A percentile compares a stretch with the other conserved stretches of the same genome.
Evolutionary conservation across 30 jellyfish, hydroid and myxozoan species (phyloP).

Genomic region (Pseudorhiza aurosa): DNA sequence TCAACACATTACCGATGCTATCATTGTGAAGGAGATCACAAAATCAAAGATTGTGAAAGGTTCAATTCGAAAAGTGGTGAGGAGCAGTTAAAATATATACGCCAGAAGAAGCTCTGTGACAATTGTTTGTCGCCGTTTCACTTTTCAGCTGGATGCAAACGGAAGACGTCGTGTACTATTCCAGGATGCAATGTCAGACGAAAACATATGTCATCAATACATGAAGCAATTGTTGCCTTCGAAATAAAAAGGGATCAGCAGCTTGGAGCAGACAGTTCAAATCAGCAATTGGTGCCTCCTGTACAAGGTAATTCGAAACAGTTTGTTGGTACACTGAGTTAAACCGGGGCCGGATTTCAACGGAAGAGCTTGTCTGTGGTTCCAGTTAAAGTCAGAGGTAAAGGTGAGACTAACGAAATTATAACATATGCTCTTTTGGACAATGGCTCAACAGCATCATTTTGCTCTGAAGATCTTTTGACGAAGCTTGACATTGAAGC

Average conservation of each 20-base stretch:
- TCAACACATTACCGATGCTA: conserved; percentile 25
- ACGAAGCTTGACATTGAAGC: conserved; percentile 33
- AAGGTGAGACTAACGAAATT: conserved; percentile 6
- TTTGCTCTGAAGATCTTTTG: conserved; percentile 56
- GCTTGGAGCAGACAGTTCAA: conserved; percentile 18
- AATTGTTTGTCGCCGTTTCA: conserved; percentile 37
- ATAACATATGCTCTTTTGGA: conserved; percentile 54
- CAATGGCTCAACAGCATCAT: conserved; percentile 65
- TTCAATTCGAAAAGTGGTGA: conserved; percentile 15
- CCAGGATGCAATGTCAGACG: conserved; percentile 34
- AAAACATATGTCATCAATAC: conserved; percentile 21
- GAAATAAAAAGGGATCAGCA: conserved; percentile 31
- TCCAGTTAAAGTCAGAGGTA: conserved; percentile 24
- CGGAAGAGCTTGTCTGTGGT: conserved; percentile 25
- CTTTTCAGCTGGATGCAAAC: conserved; percentile 52
- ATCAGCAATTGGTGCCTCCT: conserved; percentile 7
- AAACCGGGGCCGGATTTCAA: conserved; percentile 50
- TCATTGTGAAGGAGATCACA: conserved; percentile 46
- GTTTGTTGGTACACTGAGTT: conserved; percentile 30
- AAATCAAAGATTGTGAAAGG: conserved; percentile 33
- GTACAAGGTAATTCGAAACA: conserved; percentile 10
- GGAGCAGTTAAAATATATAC: conserved; percentile 11
- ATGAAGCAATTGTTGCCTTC: conserved; percentile 50
- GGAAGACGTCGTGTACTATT: conserved; percentile 32
- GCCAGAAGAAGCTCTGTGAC: conserved; percentile 55